Conservation (phyloP, 2,888 invertebrate genomes). For the Patella depressa region DNA sequence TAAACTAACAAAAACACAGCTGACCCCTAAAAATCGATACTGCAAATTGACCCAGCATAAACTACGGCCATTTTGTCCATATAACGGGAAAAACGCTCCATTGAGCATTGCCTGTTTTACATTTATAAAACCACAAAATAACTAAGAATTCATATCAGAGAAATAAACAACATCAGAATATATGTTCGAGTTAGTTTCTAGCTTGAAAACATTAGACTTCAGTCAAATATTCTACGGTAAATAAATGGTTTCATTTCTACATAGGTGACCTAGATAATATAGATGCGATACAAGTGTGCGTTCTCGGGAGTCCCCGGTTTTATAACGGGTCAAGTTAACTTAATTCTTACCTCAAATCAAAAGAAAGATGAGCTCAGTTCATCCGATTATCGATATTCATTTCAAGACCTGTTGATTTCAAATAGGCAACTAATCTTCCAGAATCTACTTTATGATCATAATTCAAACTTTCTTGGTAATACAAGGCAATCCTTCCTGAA, state of each 20-base stretch:
- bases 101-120: neutral
- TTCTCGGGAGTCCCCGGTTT: constrained; percentile 9
- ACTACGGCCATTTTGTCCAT: neutral
- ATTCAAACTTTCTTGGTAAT: neutral
- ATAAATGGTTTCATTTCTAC: neutral
- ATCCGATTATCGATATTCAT: no score
- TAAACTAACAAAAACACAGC: no score
- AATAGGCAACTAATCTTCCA: neutral
- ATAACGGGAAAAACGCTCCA: neutral
- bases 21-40: no score
- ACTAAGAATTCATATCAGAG: no score
- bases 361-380: neutral
- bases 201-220: no score
- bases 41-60: no score
- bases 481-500: neutral
- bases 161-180: no score
- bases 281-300: neutral
- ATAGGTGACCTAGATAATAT: constrained; percentile 1
- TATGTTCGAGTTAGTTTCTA: no score
- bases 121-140: no score
- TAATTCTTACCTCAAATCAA: constrained; percentile 5
- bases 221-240: no score
- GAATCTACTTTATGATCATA: neutral
- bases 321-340: constrained; percentile 2
- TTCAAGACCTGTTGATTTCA: neutral